These are phyloP conservation scores for Dexiosoma caninum DNA, from an alignment of 2,888 invertebrate species.

Conservation along the genomic window DNA sequence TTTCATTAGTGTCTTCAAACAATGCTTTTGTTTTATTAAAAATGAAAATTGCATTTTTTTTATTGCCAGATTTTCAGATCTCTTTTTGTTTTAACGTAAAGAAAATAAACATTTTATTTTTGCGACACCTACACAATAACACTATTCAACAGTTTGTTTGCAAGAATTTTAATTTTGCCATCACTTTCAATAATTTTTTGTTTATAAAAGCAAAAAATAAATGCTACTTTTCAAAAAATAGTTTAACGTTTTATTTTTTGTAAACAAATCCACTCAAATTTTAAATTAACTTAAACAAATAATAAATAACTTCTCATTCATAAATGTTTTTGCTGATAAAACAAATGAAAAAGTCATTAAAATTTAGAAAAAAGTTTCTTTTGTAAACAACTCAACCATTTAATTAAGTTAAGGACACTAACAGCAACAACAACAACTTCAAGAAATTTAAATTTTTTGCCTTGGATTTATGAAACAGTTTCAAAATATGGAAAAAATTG, in stretches of 20 bases:
- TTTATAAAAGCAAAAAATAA: background rate
- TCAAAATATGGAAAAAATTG: no score
- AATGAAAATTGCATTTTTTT: no score
- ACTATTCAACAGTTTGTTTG: background rate
- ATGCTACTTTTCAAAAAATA: slow-evolving; percentile 8
- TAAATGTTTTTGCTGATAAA: background rate
- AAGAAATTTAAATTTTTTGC: no score
- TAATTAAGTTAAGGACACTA: background rate
- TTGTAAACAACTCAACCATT: background rate
- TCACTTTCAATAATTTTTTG: background rate
- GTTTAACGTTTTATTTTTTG: background rate
- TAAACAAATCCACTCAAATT: slow-evolving; percentile 11
- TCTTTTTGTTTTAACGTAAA: background rate
- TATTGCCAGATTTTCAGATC: no score
- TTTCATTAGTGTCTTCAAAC: background rate
- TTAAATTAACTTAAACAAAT: slow-evolving; percentile 9
- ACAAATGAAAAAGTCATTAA: background rate
- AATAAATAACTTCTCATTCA: slow-evolving; percentile 24
- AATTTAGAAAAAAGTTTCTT: background rate
- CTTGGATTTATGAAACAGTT: no score
- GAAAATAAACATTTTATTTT: slow-evolving; percentile 13
- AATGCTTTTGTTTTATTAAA: no score
- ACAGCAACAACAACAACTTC: no score
- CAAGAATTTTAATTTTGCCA: background rate
- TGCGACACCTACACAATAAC: slow-evolving; percentile 15